Percentiles rank a stretch among this genome's conserved stretches.
phyloP scores from a whole-genome alignment of 2,797 vertebrate genomes.

The Pseudotriccus pelzelni region DNA sequence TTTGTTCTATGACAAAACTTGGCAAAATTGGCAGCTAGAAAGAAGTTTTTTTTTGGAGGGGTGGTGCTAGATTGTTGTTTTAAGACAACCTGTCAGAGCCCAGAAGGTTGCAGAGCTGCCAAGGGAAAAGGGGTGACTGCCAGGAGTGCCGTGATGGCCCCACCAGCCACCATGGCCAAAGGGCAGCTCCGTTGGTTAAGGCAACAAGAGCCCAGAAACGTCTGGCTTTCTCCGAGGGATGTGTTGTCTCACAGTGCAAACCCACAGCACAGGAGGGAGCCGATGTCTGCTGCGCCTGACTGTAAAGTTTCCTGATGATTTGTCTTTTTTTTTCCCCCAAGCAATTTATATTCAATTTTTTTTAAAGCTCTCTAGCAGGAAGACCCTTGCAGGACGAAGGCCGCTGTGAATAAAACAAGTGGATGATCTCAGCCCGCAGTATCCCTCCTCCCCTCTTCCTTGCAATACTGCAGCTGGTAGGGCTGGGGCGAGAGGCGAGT shows the following conservation, averaged over 20 bases:
- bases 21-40: not conserved
- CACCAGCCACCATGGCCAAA: not conserved
- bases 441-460: not conserved
- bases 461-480: not conserved
- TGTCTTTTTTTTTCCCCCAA: not conserved
- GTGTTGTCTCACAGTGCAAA: not conserved
- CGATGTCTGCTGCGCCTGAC: not conserved
- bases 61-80: not conserved
- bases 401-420: slow-evolving; percentile 2
- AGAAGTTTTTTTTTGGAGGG: not conserved
- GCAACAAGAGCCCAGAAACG: not conserved
- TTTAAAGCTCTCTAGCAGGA: not conserved
- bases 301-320: slow-evolving; percentile 24
- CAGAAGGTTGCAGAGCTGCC: not conserved
- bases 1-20: slow-evolving; percentile 33
- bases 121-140: not conserved
- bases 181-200: not conserved
- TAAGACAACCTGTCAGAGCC: not conserved
- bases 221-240: not conserved
- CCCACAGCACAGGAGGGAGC: not conserved
- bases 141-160: not conserved
- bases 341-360: not conserved
- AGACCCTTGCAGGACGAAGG: not conserved
- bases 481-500: not conserved
- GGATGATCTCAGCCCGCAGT: not conserved